Base-by-base conservation (phyloP, 2,797 vertebrate genomes). In the Prunella strophiata region DNA sequence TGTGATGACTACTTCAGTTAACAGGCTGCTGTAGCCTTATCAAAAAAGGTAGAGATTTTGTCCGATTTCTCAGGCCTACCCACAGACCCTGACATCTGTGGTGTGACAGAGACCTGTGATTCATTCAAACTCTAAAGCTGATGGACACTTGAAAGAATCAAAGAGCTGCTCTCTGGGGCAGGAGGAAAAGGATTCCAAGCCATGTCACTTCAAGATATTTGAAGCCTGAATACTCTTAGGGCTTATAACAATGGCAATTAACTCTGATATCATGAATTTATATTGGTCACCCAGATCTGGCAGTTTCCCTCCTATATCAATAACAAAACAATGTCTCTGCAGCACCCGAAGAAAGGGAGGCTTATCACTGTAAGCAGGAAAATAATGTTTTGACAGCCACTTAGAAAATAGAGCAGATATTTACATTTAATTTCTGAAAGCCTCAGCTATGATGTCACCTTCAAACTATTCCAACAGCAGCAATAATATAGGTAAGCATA, bases 81-180 rank as follows among this genome's bases (percentile, higher is more conserved):
- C 7, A 0, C 7, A 73, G 43, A 55, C n/a, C n/a, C 4, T 4
- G 3, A 18, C 20, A 55, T 42, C 40, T 79, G 14, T 1, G 2
- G 9, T 42, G n/a, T 42, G 40, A 45, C 55, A 92, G 23, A 73
- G 3, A 32, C 15, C 9, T 25, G 10, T 7, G 29, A 62, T 58
- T 68, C 6, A 34, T 52, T 66, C 40, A 38, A 75, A 59, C 3
- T 6, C 21, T 79, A 17, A 75, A 36, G 22, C 10, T 45, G 20
- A 34, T 36, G 29, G 30, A 62, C 40, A 45, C 36, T 62, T 1
- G 0, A 65, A 66, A 9, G 11, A 73, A 55, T 43, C 1, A 5
- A 65, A 72, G 5, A 88, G 70, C n/a, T 26, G 17, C 1, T 36
- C 16, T 76, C 76, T 45, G n/a, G 2, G 1, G 9, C 9, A 9